Base-by-base conservation (phyloP, 2,888 invertebrate genomes). In the Caenorhabditis zanzibari region DNA sequence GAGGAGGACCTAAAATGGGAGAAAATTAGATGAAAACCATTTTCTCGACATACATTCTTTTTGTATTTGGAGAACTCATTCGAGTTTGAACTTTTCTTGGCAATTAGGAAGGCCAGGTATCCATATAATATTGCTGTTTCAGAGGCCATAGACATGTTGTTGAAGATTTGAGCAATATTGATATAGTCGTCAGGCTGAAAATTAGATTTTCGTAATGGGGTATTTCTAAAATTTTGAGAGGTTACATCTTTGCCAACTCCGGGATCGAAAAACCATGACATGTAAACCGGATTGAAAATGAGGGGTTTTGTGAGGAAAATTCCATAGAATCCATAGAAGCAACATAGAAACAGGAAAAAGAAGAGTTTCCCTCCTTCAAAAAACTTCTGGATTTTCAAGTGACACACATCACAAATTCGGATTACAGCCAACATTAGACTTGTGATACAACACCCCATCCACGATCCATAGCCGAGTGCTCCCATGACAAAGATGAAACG, bases 201-300 rank as follows among this genome's bases (percentile, higher is more conserved):
- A 10, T 32, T 32, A 7, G 4, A 32, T 32, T 4, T 6, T 3
- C 1, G 5, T 28, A 1, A 16, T 0, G 9, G 4, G 12, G 19
- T 1, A 24, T 26, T 4, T 24, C 1, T 4, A 24, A 56, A 26
- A 5, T 12, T 1, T 5, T 2, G 0, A 14, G 14, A 26, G 10
- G 26, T 56, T 14, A 56, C 56, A 47, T 59, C 32, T 28, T 58
- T 47, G 3, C 59, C 59, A 24, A 56, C 24, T 0, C 32, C 59
- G 7, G 56, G 56, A 44, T 73, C 72, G 22, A 73, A 73, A 61
- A 73, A 73, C 72, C 72, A 73, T 14, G 72, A 73, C 61, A 73
- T 49, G 35, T 61, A 49, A 4, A 2, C 32, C 4, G 72, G 38
- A 4, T 10, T 14, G 26, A 73, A 73, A 22, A 73, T 22, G 14